These are phyloP conservation scores for Geotrypetes seraphini DNA, from an alignment of 2,797 vertebrate genomes.

Conservation along the genomic window DNA sequence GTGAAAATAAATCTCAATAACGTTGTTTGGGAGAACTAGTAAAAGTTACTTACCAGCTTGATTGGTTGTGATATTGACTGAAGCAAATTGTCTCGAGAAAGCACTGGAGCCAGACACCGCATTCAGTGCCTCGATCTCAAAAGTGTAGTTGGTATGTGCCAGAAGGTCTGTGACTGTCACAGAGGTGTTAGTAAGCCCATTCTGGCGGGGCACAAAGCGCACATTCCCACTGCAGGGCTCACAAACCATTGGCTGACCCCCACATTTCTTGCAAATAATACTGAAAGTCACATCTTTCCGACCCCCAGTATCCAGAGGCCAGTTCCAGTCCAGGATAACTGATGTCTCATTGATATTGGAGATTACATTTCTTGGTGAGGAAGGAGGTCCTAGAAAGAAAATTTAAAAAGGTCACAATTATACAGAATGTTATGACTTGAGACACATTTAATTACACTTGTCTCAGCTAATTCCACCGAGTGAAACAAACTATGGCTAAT, in stretches of 20 bases:
- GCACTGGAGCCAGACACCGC: conserved; percentile 78
- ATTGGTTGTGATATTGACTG: conserved; percentile 94
- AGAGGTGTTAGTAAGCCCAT: conserved; percentile 80
- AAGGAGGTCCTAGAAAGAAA: conserved; percentile 72
- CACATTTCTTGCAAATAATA: conserved; percentile 86
- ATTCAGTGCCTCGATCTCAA: conserved; percentile 86
- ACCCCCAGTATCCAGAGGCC: conserved; percentile 86
- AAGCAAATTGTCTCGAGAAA: conserved; percentile 71
- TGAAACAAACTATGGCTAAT: too few relatives aligned
- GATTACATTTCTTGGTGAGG: conserved; percentile 88
- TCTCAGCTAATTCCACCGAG: too few relatives aligned
- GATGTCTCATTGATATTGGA: conserved; percentile 97
- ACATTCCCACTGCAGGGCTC: conserved; percentile 79
- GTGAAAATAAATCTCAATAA: background rate
- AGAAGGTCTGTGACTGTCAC: conserved; percentile 88
- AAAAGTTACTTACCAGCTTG: conserved; percentile 79
- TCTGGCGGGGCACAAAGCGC: conserved; percentile 79
- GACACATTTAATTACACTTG: background rate
- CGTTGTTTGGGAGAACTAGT: background rate
- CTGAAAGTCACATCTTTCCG: conserved; percentile 85
- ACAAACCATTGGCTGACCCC: conserved; percentile 49
- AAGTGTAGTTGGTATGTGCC: conserved; percentile 96
- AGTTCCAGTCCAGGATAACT: conserved; percentile 94
- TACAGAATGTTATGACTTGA: too few relatives aligned
- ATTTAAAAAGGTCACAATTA: conserved; percentile 21